Evolutionary conservation across 2,113 vertebrate species (phyloP), one percentile per base, ranked within the genome.

Genomic region (Leptodactylus fuscus): DNA sequence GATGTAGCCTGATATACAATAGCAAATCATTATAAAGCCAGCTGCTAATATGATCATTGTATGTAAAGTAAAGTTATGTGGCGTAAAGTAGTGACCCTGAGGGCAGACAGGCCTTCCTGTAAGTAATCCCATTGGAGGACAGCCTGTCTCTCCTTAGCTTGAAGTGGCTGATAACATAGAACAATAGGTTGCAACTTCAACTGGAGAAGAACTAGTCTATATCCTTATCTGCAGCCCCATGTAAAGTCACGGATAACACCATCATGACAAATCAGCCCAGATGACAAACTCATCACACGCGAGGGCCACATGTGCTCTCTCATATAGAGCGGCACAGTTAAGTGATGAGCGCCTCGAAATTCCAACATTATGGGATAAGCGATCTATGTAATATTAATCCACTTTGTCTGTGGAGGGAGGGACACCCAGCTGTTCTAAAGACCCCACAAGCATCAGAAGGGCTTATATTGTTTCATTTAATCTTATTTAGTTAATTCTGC

Each of bases 401-500:
- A 48, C 67, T 85, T 78, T 79, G 60, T 44, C 62, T 70, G 20
- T 44, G 29, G 24, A 38, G 48, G 67, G 48, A 24, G 29, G 22
- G 46, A 53, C 34, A 49, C 27, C 18, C 83, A 84, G 81, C 53
- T 75, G 55, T 60, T 60, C 32, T 38, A 6, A n/a, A 41, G 71
- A 65, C 82, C 71, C 73, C 82, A 85, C 83, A 70, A 69, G 74
- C 60, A 78, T 85, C 44, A 79, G 53, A 85, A 36, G 48, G 58
- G 29, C 16, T 67, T 85, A 34, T 34, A 55, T 78, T 85, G 46
- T 77, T 74, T 32, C 73, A 65, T 85, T 49, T 85, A 77, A 85
- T 85, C 82, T 67, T 62, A 62, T 77, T 85, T 85, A 24, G 55
- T 65, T 85, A 77, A 85, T 67, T 85, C 82, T 77, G 73, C 36